phyloP scores from a whole-genome alignment of 1,140 invertebrate genomes.

The Cydia strobilella region DNA sequence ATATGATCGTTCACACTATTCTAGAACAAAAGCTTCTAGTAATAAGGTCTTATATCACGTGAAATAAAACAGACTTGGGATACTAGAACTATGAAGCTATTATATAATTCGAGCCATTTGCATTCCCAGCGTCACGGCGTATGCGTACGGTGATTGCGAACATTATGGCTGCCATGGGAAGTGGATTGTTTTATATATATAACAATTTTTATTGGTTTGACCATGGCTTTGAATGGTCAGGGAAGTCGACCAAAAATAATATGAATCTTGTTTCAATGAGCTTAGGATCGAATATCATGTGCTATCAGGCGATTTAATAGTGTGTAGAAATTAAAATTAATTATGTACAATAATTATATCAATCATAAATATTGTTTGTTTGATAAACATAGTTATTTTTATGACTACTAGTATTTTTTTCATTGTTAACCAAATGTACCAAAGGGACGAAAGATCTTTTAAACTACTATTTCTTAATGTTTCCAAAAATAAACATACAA shows the following conservation, averaged over 20 bases:
- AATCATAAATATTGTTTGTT: too few relatives aligned
- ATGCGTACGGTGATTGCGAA: slow-evolving; percentile 51
- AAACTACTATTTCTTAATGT: too few relatives aligned
- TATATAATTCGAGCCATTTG: slow-evolving; percentile 1
- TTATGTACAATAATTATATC: too few relatives aligned
- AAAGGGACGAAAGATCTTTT: too few relatives aligned
- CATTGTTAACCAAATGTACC: too few relatives aligned
- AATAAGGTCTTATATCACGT: background rate
- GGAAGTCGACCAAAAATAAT: background rate
- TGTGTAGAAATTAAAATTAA: too few relatives aligned
- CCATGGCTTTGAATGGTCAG: background rate
- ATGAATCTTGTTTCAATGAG: background rate
- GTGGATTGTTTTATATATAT: slow-evolving; percentile 1
- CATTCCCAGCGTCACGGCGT: slow-evolving; percentile 50
- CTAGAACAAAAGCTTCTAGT: background rate
- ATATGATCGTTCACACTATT: background rate
- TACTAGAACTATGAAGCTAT: background rate
- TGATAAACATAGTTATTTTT: too few relatives aligned
- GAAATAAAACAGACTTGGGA: background rate
- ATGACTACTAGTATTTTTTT: too few relatives aligned
- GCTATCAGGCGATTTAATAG: too few relatives aligned
- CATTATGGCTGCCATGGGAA: slow-evolving; percentile 49
- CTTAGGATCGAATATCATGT: background rate
- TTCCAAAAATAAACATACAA: too few relatives aligned
- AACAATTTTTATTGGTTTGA: slow-evolving; percentile 1